phyloP scores from a whole-genome alignment of 2,888 invertebrate genomes.

The Lasius platythorax region DNA sequence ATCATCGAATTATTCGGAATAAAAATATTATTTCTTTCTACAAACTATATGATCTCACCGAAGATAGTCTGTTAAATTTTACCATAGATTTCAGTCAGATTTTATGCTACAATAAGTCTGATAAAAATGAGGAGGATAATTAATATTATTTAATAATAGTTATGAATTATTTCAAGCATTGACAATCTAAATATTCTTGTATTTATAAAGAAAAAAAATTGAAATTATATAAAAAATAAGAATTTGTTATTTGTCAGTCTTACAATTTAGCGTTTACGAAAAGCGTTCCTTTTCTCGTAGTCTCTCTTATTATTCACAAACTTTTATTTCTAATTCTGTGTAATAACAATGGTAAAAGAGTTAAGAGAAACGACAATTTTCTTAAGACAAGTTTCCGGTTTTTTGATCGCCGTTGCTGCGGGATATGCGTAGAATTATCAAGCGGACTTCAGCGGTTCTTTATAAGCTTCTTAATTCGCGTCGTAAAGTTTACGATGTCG shows the following conservation, averaged over 20 bases:
- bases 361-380: not conserved
- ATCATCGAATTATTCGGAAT: constrained; percentile 24
- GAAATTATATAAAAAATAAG: constrained; percentile 2
- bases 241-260: not conserved
- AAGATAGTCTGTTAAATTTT: constrained; percentile 5
- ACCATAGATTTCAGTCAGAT: constrained; percentile 23
- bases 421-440: constrained; percentile 42
- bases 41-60: constrained; percentile 6
- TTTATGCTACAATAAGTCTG: not conserved
- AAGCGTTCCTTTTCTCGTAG: constrained; percentile 5
- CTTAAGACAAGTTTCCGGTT: constrained; percentile 9
- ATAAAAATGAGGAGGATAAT: not conserved
- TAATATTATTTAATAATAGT: not conserved
- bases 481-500: constrained; percentile 66
- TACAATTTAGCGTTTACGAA: not conserved
- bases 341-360: not conserved
- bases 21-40: constrained; percentile 6
- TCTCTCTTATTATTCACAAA: not conserved
- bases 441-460: constrained; percentile 61
- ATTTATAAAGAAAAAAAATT: not conserved
- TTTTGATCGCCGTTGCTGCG: constrained; percentile 50
- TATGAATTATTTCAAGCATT: not conserved
- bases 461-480: constrained; percentile 73
- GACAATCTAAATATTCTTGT: not conserved
- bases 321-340: not conserved